Conservation (phyloP, 1,140 invertebrate genomes). For the Drosophila takahashii region DNA sequence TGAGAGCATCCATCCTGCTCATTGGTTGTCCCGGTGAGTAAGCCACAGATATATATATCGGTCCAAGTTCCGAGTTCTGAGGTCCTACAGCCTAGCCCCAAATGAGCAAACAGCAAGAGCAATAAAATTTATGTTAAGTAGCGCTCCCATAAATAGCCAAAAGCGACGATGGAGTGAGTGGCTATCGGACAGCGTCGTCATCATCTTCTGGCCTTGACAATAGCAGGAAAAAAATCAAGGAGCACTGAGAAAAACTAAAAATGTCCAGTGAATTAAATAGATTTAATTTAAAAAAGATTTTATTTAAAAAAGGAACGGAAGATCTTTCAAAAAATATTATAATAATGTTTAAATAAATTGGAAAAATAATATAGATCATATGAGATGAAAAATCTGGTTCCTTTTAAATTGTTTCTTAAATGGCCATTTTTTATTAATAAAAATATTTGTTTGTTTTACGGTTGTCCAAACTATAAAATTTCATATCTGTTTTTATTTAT, state of each 20-base stretch:
- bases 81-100: constrained; percentile 35
- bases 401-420: too few species aligned
- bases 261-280: too few species aligned
- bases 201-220: constrained; percentile 70
- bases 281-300: too few species aligned
- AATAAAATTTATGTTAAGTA: constrained; percentile 83
- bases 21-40: constrained; percentile 58
- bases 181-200: constrained; percentile 51
- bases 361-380: too few species aligned
- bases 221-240: constrained; percentile 34
- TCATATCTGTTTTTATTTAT: background rate
- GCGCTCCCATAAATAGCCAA: constrained; percentile 79
- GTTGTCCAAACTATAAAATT: too few species aligned
- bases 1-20: constrained; percentile 43
- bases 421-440: too few species aligned
- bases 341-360: too few species aligned
- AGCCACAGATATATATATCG: constrained; percentile 44
- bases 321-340: too few species aligned
- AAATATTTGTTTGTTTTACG: too few species aligned
- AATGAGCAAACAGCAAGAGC: constrained; percentile 76
- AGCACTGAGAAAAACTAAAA: constrained; percentile 6
- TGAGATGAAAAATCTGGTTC: too few species aligned
- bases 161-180: constrained; percentile 56
- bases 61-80: background rate
- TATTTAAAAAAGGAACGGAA: too few species aligned